Percentiles rank a stretch among this genome's conserved stretches.
These are phyloP conservation scores for Drosophila pandora DNA, from an alignment of 1,140 invertebrate species.

Conservation along the genomic window DNA sequence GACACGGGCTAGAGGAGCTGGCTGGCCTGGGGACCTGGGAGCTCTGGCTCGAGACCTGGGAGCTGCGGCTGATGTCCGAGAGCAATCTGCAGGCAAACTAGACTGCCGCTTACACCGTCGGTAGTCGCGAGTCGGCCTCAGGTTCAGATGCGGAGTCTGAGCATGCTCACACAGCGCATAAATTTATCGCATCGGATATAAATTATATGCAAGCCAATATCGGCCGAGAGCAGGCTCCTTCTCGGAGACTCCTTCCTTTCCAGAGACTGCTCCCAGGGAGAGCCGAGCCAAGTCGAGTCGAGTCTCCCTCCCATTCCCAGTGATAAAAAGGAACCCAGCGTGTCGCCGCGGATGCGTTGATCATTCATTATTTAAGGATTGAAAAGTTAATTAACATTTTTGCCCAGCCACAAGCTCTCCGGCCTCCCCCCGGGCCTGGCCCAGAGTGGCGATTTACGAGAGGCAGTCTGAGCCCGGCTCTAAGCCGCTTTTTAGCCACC, in stretches of 20 bases:
- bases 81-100: slow-evolving; percentile 51
- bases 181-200: slow-evolving; percentile 82
- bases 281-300: background rate
- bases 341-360: slow-evolving; percentile 83
- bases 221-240: slow-evolving; percentile 45
- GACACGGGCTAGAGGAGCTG: slow-evolving; percentile 61
- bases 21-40: slow-evolving; percentile 4
- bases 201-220: slow-evolving; percentile 82
- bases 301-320: slow-evolving; percentile 39
- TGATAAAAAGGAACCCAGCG: slow-evolving; percentile 84
- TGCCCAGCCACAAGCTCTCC: slow-evolving; percentile 62
- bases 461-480: slow-evolving; percentile 48
- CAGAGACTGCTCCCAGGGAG: slow-evolving; percentile 3
- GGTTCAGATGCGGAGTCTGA: slow-evolving; percentile 44
- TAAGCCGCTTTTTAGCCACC: slow-evolving; percentile 51
- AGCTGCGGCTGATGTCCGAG: background rate
- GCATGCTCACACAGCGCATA: slow-evolving; percentile 77
- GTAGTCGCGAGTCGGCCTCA: slow-evolving; percentile 44
- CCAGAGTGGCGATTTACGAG: slow-evolving; percentile 65
- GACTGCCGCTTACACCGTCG: slow-evolving; percentile 50
- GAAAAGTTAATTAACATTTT: slow-evolving; percentile 84
- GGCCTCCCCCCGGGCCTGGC: slow-evolving; percentile 3
- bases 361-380: slow-evolving; percentile 84
- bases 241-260: background rate
- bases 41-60: slow-evolving; percentile 19